Conservation (phyloP, 1,140 invertebrate species). For the Odontomachus brunneus region DNA sequence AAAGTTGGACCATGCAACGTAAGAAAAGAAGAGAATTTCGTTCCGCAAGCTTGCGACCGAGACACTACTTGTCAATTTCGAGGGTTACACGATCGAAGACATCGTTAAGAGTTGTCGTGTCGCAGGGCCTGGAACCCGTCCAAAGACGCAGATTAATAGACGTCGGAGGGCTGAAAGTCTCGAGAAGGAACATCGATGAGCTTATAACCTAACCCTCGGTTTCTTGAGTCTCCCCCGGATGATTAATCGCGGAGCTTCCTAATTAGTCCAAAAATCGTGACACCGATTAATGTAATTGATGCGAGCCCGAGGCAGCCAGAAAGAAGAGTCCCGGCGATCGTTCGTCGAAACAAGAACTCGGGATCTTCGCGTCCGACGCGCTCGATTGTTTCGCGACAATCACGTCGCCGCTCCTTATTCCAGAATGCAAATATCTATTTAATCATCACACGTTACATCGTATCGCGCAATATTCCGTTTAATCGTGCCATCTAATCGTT, state of each 20-base stretch:
- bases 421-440: neutral
- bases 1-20: neutral
- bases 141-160: conserved; percentile 48
- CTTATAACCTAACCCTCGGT: conserved; percentile 41
- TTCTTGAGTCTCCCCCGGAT: conserved; percentile 42
- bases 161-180: conserved; percentile 18
- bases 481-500: neutral
- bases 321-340: neutral
- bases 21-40: neutral
- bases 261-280: conserved; percentile 54
- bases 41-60: neutral
- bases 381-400: neutral
- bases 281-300: conserved; percentile 37
- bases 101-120: conserved; percentile 47
- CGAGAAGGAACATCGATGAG: conserved; percentile 36
- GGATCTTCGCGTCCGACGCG: neutral
- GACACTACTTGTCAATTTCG: conserved; percentile 24
- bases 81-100: conserved; percentile 27
- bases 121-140: conserved; percentile 25
- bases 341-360: neutral
- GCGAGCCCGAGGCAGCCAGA: neutral
- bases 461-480: too few species aligned
- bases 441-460: neutral
- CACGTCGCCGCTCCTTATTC: neutral
- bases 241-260: conserved; percentile 39